These are phyloP conservation scores for Drosophila oshimai DNA, from an alignment of 1,140 invertebrate genomes.

Conservation along the genomic window DNA sequence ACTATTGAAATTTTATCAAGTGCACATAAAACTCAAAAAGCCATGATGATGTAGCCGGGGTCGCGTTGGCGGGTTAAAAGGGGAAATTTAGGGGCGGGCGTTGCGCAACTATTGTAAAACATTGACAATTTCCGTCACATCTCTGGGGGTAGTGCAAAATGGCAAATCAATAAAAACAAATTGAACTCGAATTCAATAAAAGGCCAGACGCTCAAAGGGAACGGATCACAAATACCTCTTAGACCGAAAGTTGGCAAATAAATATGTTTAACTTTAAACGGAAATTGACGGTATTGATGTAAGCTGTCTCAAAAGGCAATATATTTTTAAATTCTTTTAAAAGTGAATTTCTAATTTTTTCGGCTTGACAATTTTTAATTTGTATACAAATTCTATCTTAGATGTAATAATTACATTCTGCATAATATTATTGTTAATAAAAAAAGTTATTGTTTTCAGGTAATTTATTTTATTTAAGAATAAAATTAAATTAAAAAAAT, in stretches of 20 bases:
- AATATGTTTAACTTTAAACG: neutral
- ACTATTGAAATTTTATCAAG: conserved; percentile 81
- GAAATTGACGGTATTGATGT: too few species aligned
- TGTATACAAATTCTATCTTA: too few species aligned
- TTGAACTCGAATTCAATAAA: conserved; percentile 82
- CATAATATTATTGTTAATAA: too few species aligned
- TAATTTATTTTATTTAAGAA: too few species aligned
- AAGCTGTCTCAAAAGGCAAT: too few species aligned
- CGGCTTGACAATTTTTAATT: too few species aligned
- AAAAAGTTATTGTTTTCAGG: too few species aligned
- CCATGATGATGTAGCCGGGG: conserved; percentile 63
- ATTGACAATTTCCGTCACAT: conserved; percentile 82
- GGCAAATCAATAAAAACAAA: conserved; percentile 82
- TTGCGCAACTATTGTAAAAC: conserved; percentile 77
- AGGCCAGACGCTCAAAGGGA: conserved; percentile 35
- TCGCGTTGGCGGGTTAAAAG: neutral
- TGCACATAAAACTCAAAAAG: conserved; percentile 80
- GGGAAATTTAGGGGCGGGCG: neutral
- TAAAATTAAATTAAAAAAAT: too few species aligned
- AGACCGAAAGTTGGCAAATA: neutral
- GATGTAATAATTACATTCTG: too few species aligned
- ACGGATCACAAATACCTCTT: conserved; percentile 12
- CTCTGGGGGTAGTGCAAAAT: conserved; percentile 77
- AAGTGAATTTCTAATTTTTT: too few species aligned
- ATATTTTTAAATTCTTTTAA: too few species aligned